Evolutionary conservation across 2,888 invertebrate species (phyloP), one percentile per base, ranked within the genome.

Genomic region (Catocala fraxini): DNA sequence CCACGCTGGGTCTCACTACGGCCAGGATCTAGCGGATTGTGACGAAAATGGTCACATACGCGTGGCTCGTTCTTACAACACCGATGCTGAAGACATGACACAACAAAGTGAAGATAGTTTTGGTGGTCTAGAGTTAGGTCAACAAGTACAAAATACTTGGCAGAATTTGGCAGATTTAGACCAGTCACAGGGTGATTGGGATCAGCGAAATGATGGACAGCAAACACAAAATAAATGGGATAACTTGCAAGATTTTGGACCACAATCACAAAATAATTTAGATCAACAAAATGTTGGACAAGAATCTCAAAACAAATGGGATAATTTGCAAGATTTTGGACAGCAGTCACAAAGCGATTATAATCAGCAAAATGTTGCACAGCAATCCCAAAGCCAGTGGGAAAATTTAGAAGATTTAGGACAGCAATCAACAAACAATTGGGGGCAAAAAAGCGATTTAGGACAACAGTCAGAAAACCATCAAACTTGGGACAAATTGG

Each of bases 11-110:
- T 82, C 87, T 34, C 82, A 81, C 51, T 80, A 83, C 48, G 84
- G 79, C 54, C 82, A 87, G 67, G 77, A 81, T 13, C 83, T 86
- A 10, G 75, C 61, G 11, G 85, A 85, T 62, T 92, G 90, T 71
- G 89, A 89, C 47, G 87, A 86, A 65, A 70, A 84, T 52, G 86
- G 88, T 9, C 86, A 90, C 64, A 66, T 79, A 57, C 88, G 93
- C 48, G 82, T 87, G 41, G 85, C 83, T 49, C 86, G 93, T 58
- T 92, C 93, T 58, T 82, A 83, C 56, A 72, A 81, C 49, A 59
- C 66, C 46, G 70, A 77, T 46, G 74, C 81, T 41, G 66, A 77
- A 65, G 69, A 74, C 45, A 56, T 64, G 47, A 75, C 80, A 56
- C 77, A 84, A 63, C 78, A 79, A 56, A 60, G 65, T 56, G 79